Evolutionary conservation across 2,797 vertebrate genomes (phyloP).

Genomic region (Coccyzus lansbergi): DNA sequence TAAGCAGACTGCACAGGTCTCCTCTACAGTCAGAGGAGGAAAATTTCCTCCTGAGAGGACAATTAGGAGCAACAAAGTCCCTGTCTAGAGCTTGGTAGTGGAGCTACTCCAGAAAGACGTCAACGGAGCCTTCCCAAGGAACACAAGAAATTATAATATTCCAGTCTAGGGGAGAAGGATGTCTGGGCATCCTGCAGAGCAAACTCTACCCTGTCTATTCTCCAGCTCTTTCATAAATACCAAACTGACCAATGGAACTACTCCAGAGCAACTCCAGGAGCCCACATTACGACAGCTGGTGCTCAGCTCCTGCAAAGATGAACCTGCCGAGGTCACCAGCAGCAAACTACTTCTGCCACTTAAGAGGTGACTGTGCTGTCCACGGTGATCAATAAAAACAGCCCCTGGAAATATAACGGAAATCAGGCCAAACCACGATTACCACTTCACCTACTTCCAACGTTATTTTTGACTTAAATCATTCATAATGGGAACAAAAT

Average conservation of each 20-base stretch:
- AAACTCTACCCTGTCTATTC: neutral
- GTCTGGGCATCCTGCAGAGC: neutral
- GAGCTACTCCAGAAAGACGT: neutral
- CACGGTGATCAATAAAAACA: neutral
- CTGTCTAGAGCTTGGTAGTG: neutral
- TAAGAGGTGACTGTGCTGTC: neutral
- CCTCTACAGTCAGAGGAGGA: neutral
- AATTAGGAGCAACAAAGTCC: neutral
- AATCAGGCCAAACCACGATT: neutral
- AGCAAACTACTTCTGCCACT: neutral
- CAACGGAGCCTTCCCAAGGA: neutral
- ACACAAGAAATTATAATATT: rapidly evolving
- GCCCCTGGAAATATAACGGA: neutral
- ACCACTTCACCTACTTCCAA: neutral
- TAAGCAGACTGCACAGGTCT: neutral
- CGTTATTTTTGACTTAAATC: neutral
- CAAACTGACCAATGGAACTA: neutral
- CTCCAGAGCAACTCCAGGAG: neutral
- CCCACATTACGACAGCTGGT: neutral
- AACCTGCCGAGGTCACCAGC: neutral
- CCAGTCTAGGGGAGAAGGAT: neutral
- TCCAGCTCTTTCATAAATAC: neutral
- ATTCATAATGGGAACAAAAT: neutral
- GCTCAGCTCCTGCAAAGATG: neutral
- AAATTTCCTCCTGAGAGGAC: neutral